Percentiles rank a stretch among this genome's conserved stretches.
Evolutionary conservation across 2,888 invertebrate genomes (phyloP).

Genomic region (Teinopalpus imperialis): DNA sequence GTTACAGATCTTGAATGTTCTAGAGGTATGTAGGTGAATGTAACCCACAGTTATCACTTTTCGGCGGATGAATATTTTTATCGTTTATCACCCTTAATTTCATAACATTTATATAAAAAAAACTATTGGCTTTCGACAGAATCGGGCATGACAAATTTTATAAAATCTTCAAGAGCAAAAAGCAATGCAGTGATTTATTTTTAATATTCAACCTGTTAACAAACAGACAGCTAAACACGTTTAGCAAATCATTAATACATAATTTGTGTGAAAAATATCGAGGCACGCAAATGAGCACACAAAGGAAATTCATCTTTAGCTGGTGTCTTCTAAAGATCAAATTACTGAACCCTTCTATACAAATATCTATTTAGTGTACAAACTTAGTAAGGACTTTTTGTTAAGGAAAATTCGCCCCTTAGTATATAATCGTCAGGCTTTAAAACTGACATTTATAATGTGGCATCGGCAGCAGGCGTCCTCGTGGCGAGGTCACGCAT

Average conservation of each 20-base stretch:
- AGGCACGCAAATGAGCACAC: not conserved
- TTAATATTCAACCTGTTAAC: slow-evolving; percentile 5
- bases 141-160: too few species aligned
- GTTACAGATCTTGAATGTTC: too few species aligned
- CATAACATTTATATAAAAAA: too few species aligned
- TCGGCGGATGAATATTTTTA: too few species aligned
- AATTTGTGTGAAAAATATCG: slow-evolving; percentile 15
- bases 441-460: slow-evolving; percentile 27
- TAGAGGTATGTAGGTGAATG: too few species aligned
- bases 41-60: too few species aligned
- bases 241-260: slow-evolving; percentile 20
- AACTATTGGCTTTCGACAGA: too few species aligned
- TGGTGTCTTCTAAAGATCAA: slow-evolving; percentile 4
- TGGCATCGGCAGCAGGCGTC: slow-evolving; percentile 30
- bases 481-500: slow-evolving; percentile 43
- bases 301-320: slow-evolving; percentile 14
- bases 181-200: not conserved
- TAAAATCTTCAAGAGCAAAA: too few species aligned
- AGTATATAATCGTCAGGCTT: slow-evolving; percentile 29
- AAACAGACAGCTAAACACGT: slow-evolving; percentile 4
- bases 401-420: slow-evolving; percentile 33
- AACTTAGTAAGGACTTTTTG: slow-evolving; percentile 2
- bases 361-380: slow-evolving; percentile 6
- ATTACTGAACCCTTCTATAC: not conserved
- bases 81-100: too few species aligned